Evolutionary conservation across 23 tunicate species (phyloP).

Genomic region (Halocynthia roretzi): DNA sequence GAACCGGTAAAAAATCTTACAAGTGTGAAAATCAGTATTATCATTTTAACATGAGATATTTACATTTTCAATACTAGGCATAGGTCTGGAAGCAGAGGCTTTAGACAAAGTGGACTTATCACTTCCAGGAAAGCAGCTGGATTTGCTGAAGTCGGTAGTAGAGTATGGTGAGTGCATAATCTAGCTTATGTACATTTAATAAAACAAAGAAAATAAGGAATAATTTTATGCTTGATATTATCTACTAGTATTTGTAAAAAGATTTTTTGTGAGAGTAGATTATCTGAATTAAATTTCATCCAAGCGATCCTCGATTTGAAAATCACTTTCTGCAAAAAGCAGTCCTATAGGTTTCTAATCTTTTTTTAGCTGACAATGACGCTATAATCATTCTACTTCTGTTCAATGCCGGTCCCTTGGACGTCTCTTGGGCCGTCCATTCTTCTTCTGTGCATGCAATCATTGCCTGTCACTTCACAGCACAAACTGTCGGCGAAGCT

Average conservation of each 20-base stretch:
- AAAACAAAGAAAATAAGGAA: too few relatives aligned
- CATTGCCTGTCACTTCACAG: constrained; percentile 63
- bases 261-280: background rate
- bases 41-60: background rate
- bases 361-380: constrained; percentile 19
- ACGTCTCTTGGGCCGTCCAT: constrained; percentile 25
- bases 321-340: too few relatives aligned
- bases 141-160: constrained; percentile 47
- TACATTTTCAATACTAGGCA: constrained; percentile 24
- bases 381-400: constrained; percentile 38
- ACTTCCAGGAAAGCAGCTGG: constrained; percentile 60
- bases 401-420: constrained; percentile 80
- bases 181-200: too few relatives aligned
- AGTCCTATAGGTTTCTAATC: too few relatives aligned
- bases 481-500: constrained; percentile 64
- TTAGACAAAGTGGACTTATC: constrained; percentile 39
- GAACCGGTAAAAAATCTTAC: constrained; percentile 49
- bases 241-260: background rate
- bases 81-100: constrained; percentile 64
- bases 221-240: too few relatives aligned
- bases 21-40: too few relatives aligned
- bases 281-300: constrained; percentile 1
- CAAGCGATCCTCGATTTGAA: background rate
- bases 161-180: constrained; percentile 32
- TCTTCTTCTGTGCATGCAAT: constrained; percentile 32